Evolutionary conservation across 1,140 invertebrate species (phyloP).

Genomic region (Drosophila lacteicornis): DNA sequence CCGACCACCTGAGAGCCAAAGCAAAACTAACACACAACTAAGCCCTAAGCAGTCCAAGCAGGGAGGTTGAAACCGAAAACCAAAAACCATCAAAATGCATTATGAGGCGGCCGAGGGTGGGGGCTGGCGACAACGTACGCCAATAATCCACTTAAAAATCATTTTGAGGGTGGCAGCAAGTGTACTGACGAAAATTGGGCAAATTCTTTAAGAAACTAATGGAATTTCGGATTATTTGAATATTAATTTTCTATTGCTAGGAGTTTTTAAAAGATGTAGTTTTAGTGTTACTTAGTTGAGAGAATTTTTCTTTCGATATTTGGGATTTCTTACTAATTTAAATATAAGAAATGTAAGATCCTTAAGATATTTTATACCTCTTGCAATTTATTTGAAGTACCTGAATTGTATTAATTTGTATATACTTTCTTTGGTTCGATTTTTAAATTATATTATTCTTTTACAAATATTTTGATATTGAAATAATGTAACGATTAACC

Average conservation of each 20-base stretch:
- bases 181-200: neutral
- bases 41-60: constrained; percentile 8
- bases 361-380: no score
- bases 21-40: constrained; percentile 6
- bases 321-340: neutral
- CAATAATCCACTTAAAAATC: constrained; percentile 76
- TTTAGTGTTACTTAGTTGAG: neutral
- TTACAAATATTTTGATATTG: no score
- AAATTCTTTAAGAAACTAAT: neutral
- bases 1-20: constrained; percentile 7
- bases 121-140: constrained; percentile 41
- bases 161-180: constrained; percentile 13
- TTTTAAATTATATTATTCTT: no score
- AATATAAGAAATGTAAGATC: neutral
- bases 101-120: constrained; percentile 8
- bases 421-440: no score
- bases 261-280: no score
- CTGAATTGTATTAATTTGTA: no score
- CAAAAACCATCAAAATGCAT: constrained; percentile 53
- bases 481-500: no score
- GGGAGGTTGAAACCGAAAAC: constrained; percentile 33
- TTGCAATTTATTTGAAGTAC: no score
- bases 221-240: neutral
- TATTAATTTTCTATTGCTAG: neutral
- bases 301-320: no score